Conservation (phyloP, 2,888 invertebrate species). For the Eristalis intricaria region DNA sequence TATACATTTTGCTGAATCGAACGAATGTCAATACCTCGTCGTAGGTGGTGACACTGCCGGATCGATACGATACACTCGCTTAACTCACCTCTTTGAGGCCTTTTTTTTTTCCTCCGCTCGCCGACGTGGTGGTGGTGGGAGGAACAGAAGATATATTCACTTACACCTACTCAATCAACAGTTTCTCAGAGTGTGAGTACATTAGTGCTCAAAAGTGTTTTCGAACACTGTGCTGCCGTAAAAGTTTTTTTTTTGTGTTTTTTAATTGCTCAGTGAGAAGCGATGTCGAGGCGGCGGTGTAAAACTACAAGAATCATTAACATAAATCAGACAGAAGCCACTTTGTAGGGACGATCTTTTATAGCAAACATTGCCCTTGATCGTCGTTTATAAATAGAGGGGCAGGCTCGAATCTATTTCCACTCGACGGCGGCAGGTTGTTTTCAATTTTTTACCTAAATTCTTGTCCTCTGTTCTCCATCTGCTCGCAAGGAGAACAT, state of each 20-base stretch:
- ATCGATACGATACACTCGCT: slow-evolving; percentile 1
- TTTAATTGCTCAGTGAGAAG: background rate
- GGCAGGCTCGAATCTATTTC: background rate
- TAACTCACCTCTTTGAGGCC: slow-evolving; percentile 3
- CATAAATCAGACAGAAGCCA: background rate
- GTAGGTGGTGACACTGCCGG: slow-evolving; percentile 2
- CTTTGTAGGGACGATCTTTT: background rate
- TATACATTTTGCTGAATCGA: background rate
- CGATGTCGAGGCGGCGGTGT: background rate
- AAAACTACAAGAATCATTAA: background rate
- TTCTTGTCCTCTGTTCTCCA: no score
- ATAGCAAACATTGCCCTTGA: background rate
- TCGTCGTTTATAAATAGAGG: background rate
- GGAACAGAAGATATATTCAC: background rate
- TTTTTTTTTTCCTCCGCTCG: background rate
- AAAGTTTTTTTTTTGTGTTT: background rate
- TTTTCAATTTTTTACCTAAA: background rate
- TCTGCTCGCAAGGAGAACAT: no score
- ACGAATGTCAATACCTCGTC: background rate
- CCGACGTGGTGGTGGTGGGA: no score
- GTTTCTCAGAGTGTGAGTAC: background rate
- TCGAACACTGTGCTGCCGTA: background rate
- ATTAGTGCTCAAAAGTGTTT: background rate
- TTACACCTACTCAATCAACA: slow-evolving; percentile 13
- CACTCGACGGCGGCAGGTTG: background rate